phyloP scores from a whole-genome alignment of 1,140 invertebrate genomes.

The Diorhabda elongata region DNA sequence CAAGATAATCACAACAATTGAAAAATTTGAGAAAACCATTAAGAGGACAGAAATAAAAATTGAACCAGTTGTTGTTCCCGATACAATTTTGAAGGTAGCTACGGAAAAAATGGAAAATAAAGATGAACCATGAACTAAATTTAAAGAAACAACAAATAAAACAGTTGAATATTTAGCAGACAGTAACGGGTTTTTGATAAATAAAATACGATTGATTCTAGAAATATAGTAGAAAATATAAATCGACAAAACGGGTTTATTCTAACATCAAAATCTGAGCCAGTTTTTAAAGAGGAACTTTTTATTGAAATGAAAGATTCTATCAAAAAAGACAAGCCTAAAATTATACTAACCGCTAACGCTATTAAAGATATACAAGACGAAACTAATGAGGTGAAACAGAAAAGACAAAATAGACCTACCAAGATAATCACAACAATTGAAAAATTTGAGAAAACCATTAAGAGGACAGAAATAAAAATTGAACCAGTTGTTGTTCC shows the following conservation, averaged over 20 bases:
- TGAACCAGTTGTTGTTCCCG: background rate
- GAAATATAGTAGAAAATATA: too few species aligned
- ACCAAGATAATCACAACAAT: background rate
- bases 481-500: background rate
- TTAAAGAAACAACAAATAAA: too few species aligned
- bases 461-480: conserved; percentile 7
- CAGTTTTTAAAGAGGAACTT: background rate
- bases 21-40: background rate
- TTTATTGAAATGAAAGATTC: background rate
- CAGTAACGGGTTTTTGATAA: conserved; percentile 19
- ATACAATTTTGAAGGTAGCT: background rate
- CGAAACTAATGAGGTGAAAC: conserved; percentile 9
- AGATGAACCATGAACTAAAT: background rate
- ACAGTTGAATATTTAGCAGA: conserved; percentile 18
- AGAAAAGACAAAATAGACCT: background rate
- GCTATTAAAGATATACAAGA: conserved; percentile 19
- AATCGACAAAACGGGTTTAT: too few species aligned
- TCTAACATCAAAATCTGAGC: background rate
- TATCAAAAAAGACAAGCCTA: background rate
- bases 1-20: background rate
- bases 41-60: conserved; percentile 6
- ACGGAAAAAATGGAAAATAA: background rate
- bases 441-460: background rate
- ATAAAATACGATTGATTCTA: too few species aligned
- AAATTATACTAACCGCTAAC: background rate